These are phyloP conservation scores for Actenoides hombroni DNA, from an alignment of 2,113 vertebrate species.

Conservation along the genomic window DNA sequence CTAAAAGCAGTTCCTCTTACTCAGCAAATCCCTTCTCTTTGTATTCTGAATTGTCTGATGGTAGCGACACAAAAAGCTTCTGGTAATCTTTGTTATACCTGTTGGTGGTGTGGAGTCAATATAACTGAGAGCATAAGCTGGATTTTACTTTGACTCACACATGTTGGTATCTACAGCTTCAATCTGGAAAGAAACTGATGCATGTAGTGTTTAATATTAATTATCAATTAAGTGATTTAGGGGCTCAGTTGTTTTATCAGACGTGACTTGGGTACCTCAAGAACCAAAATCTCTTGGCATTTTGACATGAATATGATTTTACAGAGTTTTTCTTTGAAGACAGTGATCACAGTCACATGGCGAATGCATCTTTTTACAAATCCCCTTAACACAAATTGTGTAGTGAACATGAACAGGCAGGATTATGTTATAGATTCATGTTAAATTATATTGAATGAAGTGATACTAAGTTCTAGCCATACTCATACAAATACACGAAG, in stretches of 20 bases:
- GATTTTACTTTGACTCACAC: neutral
- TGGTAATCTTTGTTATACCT: conserved; percentile 2
- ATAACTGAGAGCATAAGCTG: neutral
- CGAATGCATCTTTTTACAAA: neutral
- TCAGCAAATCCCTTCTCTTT: conserved; percentile 19
- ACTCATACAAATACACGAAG: neutral
- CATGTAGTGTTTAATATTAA: neutral
- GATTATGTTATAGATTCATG: neutral
- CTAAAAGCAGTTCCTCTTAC: conserved; percentile 39
- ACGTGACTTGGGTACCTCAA: neutral
- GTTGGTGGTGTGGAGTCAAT: neutral
- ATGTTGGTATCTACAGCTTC: neutral
- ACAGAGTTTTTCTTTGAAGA: neutral
- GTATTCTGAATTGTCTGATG: neutral
- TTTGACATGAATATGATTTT: neutral
- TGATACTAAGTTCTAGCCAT: neutral
- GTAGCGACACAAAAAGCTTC: neutral
- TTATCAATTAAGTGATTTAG: neutral
- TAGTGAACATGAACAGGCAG: neutral
- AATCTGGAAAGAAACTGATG: neutral
- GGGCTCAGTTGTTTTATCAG: neutral
- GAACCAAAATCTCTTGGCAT: neutral
- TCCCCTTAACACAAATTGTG: neutral
- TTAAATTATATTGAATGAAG: neutral
- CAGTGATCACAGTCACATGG: no score